Evolutionary conservation across 2,888 invertebrate species (phyloP), one percentile per base, ranked within the genome.

Genomic region (Drosophila mulleri): DNA sequence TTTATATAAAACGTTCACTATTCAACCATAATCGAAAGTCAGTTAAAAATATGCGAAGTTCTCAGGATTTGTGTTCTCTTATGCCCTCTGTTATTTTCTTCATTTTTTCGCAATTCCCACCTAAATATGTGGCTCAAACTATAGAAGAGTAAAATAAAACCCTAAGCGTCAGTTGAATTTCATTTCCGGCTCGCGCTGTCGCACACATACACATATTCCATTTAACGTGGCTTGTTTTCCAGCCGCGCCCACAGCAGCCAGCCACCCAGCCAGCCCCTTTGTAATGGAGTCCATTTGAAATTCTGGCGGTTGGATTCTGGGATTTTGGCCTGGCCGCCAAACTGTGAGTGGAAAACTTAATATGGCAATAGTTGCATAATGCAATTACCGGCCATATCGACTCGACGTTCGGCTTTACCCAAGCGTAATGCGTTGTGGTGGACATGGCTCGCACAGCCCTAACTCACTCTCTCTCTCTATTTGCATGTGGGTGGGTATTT

Each of bases 301-400:
- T 56, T 61, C 41, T 37, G 56, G 35, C 14, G 18, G 3, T 41
- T 50, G 56, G 16, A 64, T 58, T 61, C 47, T 50, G 45, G 29
- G 44, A 23, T 62, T 72, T 60, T 45, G 58, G 26, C 29, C 54
- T 57, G 58, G 29, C 41, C 37, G 29, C 47, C 67, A 58, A 80
- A 80, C 69, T 77, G 85, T 79, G 85, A 82, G 77, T 73, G 77
- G 75, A 75, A 84, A 88, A 88, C 84, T 89, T 87, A 85, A 86
- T 88, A 86, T 67, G 73, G 85, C 80, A 79, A 89, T 88, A 86
- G 86, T 89, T 86, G 88, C 81, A 89, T 86, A 88, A 89, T 89
- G 86, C 85, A 89, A 88, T 86, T 89, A 88, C 82, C 71, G 73
- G 72, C 57, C 83, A 77, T 81, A 86, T 85, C 70, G 79, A 72